These are phyloP conservation scores for Bombus sylvicola DNA, from an alignment of 1,140 invertebrate species.

Conservation along the genomic window DNA sequence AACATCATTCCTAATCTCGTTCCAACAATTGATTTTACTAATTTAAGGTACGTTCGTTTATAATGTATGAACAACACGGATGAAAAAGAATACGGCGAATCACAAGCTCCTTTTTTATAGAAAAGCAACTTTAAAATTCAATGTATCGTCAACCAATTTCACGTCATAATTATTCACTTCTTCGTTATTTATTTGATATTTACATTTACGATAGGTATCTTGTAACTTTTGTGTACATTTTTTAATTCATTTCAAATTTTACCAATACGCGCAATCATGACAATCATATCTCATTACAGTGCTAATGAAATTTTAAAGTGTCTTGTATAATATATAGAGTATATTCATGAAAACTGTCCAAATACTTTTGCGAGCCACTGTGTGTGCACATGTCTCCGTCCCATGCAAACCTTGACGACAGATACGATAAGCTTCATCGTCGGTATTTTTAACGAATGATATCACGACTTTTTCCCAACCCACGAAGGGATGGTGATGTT, in stretches of 20 bases:
- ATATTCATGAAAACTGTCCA: not conserved
- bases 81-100: not conserved
- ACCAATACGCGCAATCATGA: no score
- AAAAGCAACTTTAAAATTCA: not conserved
- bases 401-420: not conserved
- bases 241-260: no score
- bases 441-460: slow-evolving; percentile 29
- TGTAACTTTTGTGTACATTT: no score
- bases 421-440: not conserved
- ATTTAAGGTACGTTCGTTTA: not conserved
- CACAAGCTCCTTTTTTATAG: not conserved
- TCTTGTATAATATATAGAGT: no score
- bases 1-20: not conserved
- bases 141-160: not conserved
- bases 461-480: not conserved
- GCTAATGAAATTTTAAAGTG: no score
- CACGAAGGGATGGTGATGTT: not conserved
- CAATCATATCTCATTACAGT: no score
- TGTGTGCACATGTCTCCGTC: no score
- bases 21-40: not conserved
- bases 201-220: no score
- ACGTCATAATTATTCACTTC: no score
- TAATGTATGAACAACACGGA: no score
- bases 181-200: no score
- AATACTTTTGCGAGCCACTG: not conserved